These are phyloP conservation scores for Perizoma flavofasciatum DNA, from an alignment of 2,888 invertebrate genomes.

Conservation along the genomic window DNA sequence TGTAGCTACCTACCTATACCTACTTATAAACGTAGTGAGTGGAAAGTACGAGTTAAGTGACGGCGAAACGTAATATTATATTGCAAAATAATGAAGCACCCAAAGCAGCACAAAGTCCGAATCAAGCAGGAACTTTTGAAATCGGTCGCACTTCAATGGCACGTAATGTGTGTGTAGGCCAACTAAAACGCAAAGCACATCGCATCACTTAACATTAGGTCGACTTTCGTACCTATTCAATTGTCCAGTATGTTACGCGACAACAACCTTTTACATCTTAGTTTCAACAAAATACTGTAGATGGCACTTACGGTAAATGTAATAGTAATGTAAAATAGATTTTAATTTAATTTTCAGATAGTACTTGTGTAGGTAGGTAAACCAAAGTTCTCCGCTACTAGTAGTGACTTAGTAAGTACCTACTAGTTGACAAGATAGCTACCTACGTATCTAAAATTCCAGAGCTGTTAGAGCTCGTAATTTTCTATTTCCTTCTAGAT, in stretches of 20 bases:
- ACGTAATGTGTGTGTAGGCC: conserved; percentile 43
- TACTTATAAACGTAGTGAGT: background rate
- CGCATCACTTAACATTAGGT: background rate
- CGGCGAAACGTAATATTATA: conserved; percentile 52
- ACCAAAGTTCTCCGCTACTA: too few species aligned
- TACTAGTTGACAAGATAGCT: too few species aligned
- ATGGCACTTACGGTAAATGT: conserved; percentile 1
- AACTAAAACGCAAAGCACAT: conserved; percentile 41
- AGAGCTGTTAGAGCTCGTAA: too few species aligned
- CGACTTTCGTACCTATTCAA: conserved; percentile 17
- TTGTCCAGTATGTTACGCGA: conserved; percentile 16
- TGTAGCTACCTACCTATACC: too few species aligned
- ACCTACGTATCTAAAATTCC: too few species aligned
- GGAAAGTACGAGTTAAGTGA: background rate
- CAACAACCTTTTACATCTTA: conserved; percentile 23
- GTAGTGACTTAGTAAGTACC: too few species aligned
- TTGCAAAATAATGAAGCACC: conserved; percentile 39
- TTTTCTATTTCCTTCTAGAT: conserved; percentile 4
- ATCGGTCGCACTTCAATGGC: conserved; percentile 42
- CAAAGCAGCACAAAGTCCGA: background rate
- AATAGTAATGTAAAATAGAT: background rate
- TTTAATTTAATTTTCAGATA: too few species aligned
- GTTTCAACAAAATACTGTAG: conserved; percentile 27
- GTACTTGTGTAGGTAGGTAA: too few species aligned
- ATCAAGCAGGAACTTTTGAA: conserved; percentile 36